Evolutionary conservation across 2,113 vertebrate genomes (phyloP), one percentile per base, ranked within the genome.

Genomic region (Notothenia coriiceps): DNA sequence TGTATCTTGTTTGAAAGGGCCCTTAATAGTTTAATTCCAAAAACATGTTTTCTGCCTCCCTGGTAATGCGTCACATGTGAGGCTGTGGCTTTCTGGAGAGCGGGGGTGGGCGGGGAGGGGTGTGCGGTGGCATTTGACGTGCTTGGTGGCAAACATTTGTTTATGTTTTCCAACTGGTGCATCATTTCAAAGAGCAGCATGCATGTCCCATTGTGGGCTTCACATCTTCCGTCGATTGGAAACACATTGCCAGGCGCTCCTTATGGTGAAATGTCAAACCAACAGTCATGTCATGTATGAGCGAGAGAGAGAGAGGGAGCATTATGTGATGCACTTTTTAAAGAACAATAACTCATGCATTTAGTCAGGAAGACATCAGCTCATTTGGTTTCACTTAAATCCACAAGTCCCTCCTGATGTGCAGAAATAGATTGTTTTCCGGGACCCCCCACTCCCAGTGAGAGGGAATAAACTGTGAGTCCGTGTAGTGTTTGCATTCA

Each of bases 121-220:
- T 84, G 81, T 1, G 10, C 35, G 67, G 85, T 79, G 62, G 25
- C 72, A 67, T 74, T 80, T 82, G 86, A 92, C 93, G 91, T 92
- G 93, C 94, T 94, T 93, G 92, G 94, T 94, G 95, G 93, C 91
- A 87, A 93, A 94, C 93, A 93, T 93, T 94, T 95, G 92, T 94
- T 93, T 92, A 85, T 92, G 91, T 94, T 94, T 93, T 94, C 82
- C 84, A 74, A 78, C 87, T 87, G 81, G 91, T 91, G 91, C 89
- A 90, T 91, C 54, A 63, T 93, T 94, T 95, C 92, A 95, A 94
- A 95, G 92, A 55, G 85, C 87, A 68, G 85, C 73, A 5, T 88
- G 90, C 80, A 72, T 81, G 89, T 88, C 84, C 82, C 86, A 87
- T 70, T 74, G 74, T 55, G 75, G 86, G 84, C 80, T 85, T 82